A percentile compares a stretch with the other conserved stretches of the same genome.
phyloP scores from a whole-genome alignment of 2,797 vertebrate genomes.

The Aulostomus chinensis region DNA sequence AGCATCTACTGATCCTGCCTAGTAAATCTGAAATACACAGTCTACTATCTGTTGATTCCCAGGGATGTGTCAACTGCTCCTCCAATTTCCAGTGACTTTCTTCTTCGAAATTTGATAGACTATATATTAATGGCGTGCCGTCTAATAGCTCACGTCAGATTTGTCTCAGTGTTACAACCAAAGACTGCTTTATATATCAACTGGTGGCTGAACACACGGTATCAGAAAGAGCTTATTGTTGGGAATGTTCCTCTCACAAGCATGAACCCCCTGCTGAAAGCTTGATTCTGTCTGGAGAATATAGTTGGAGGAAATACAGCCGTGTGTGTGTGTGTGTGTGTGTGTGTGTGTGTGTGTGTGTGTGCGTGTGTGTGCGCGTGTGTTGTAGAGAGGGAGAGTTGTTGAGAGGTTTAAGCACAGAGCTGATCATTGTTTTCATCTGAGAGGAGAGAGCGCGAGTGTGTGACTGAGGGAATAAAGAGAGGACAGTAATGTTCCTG shows the following conservation, averaged over 20 bases:
- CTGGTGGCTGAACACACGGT: slow-evolving; percentile 36
- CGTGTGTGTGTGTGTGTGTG: slow-evolving; percentile 32
- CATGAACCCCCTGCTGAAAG: slow-evolving; percentile 46
- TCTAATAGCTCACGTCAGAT: slow-evolving; percentile 36
- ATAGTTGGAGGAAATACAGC: slow-evolving; percentile 39
- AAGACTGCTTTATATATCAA: slow-evolving; percentile 44
- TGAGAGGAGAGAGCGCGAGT: slow-evolving; percentile 33
- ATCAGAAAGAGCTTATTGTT: slow-evolving; percentile 73
- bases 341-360: too few species aligned
- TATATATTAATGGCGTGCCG: slow-evolving; percentile 3
- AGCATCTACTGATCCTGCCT: too few species aligned
- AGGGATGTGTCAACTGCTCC: too few species aligned
- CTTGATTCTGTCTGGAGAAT: slow-evolving; percentile 55
- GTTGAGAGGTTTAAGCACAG: slow-evolving; percentile 64
- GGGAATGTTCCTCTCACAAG: slow-evolving; percentile 43
- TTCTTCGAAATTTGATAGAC: background rate
- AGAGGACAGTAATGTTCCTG: too few species aligned
- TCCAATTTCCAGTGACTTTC: too few species aligned
- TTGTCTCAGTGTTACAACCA: slow-evolving; percentile 41
- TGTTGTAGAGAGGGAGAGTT: slow-evolving; percentile 4
- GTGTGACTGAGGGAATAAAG: slow-evolving; percentile 15
- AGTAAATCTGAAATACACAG: too few species aligned
- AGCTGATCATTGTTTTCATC: slow-evolving; percentile 69
- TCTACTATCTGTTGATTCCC: too few species aligned
- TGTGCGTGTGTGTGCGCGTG: too few species aligned